A percentile compares a stretch with the other conserved stretches of the same genome.
Conservation (phyloP, 2,888 invertebrate species). For the Melinopterus prodromus region DNA sequence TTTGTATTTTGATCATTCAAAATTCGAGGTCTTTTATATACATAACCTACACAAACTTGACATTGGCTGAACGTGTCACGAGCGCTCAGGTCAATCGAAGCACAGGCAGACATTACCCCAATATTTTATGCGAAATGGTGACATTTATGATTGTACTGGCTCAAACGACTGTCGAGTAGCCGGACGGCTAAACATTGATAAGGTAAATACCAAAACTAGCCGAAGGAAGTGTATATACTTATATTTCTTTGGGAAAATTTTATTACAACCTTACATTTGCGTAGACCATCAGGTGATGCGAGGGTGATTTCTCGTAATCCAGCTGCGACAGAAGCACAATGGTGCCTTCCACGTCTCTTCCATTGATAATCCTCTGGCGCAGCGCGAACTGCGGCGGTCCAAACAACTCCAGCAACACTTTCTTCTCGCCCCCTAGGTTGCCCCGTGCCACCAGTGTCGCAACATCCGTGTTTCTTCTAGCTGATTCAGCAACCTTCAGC, state of each 20-base stretch:
- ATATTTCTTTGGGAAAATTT: too few species aligned
- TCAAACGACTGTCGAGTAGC: too few species aligned
- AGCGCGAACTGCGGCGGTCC: conserved; percentile 81
- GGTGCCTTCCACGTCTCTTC: conserved; percentile 81
- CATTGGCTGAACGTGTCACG: too few species aligned
- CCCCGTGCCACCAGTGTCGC: conserved; percentile 84
- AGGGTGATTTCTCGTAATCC: conserved; percentile 89
- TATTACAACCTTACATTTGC: conserved; percentile 76
- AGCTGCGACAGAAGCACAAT: conserved; percentile 79
- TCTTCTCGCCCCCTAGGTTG: conserved; percentile 79
- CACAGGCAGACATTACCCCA: too few species aligned
- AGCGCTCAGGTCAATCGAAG: too few species aligned
- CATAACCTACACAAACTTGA: too few species aligned
- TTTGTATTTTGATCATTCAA: too few species aligned
- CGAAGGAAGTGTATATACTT: too few species aligned
- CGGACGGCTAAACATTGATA: too few species aligned
- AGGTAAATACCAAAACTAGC: too few species aligned
- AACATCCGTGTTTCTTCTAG: conserved; percentile 75
- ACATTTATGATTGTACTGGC: background rate
- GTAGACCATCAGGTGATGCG: conserved; percentile 86
- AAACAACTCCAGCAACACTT: conserved; percentile 85
- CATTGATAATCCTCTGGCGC: conserved; percentile 77
- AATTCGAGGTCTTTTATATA: too few species aligned
- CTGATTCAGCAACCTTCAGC: conserved; percentile 57
- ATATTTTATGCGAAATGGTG: background rate